These are phyloP conservation scores for Flexamia atlantica DNA, from an alignment of 2,888 invertebrate genomes.

Conservation along the genomic window DNA sequence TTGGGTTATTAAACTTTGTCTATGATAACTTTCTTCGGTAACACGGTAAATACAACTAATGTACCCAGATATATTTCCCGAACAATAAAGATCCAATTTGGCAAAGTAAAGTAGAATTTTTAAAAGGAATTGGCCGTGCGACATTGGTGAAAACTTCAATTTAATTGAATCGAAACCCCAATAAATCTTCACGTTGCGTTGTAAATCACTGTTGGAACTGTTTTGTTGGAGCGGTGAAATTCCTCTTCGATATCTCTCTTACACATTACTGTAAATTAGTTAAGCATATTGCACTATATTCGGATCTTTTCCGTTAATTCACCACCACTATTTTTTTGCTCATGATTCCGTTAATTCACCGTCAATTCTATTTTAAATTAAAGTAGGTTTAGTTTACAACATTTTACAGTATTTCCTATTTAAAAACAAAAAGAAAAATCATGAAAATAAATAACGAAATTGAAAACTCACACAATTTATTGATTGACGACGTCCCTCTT, in stretches of 20 bases:
- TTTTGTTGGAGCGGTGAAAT: neutral
- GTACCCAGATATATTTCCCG: neutral
- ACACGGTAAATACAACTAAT: neutral
- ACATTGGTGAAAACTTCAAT: slow-evolving; percentile 16
- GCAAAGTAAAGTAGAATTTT: slow-evolving; percentile 30
- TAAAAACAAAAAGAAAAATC: too few relatives aligned
- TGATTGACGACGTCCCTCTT: too few relatives aligned
- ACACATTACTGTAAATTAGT: neutral
- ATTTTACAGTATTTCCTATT: too few relatives aligned
- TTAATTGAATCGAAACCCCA: slow-evolving; percentile 38
- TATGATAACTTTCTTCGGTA: too few relatives aligned
- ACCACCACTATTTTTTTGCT: too few relatives aligned
- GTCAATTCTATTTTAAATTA: too few relatives aligned
- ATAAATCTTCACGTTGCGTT: slow-evolving; percentile 17
- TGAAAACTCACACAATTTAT: too few relatives aligned
- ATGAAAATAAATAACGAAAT: too few relatives aligned
- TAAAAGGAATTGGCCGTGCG: slow-evolving; percentile 7
- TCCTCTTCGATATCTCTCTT: neutral
- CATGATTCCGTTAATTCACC: too few relatives aligned
- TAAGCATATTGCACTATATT: neutral
- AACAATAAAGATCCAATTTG: neutral
- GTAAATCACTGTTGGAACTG: slow-evolving; percentile 1
- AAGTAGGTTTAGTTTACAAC: too few relatives aligned
- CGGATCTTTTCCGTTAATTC: too few relatives aligned
- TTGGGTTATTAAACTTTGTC: too few relatives aligned